Conservation (phyloP, 2,113 vertebrate genomes). For the Sphaerodactylus townsendi region DNA sequence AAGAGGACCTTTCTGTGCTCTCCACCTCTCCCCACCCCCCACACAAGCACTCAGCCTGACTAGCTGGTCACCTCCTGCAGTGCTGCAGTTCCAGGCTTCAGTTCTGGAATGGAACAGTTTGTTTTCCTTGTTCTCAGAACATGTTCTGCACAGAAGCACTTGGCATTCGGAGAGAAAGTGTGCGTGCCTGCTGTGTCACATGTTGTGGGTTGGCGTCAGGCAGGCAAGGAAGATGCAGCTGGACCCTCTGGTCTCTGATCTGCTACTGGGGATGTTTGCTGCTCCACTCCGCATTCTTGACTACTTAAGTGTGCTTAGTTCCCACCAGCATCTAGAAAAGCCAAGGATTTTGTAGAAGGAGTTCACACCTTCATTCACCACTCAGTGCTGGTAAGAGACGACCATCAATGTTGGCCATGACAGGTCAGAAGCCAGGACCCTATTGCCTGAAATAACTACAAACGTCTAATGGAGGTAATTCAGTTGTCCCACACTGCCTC, state of each 20-base stretch:
- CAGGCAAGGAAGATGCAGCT: background rate
- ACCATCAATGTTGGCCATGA: too few relatives aligned
- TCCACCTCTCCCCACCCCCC: background rate
- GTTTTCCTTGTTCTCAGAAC: slow-evolving; percentile 21
- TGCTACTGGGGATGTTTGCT: background rate
- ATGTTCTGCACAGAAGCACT: slow-evolving; percentile 4
- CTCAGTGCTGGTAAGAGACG: background rate
- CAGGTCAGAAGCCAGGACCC: background rate
- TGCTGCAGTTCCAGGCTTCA: background rate
- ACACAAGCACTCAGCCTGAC: background rate
- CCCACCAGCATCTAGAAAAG: background rate
- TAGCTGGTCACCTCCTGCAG: background rate
- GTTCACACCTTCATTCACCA: too few relatives aligned
- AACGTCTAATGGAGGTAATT: background rate
- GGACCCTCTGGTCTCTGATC: background rate
- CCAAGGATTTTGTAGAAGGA: background rate
- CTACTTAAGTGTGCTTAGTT: background rate
- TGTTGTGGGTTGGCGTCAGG: background rate
- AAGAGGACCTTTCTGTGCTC: background rate
- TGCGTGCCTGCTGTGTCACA: slow-evolving; percentile 8
- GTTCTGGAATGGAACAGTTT: slow-evolving; percentile 19
- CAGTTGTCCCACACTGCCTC: too few relatives aligned
- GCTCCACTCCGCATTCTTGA: background rate
- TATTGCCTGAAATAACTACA: background rate
- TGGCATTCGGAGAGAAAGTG: background rate